Evolutionary conservation across 2,113 vertebrate genomes (phyloP).

Genomic region (Varanus komodoensis): DNA sequence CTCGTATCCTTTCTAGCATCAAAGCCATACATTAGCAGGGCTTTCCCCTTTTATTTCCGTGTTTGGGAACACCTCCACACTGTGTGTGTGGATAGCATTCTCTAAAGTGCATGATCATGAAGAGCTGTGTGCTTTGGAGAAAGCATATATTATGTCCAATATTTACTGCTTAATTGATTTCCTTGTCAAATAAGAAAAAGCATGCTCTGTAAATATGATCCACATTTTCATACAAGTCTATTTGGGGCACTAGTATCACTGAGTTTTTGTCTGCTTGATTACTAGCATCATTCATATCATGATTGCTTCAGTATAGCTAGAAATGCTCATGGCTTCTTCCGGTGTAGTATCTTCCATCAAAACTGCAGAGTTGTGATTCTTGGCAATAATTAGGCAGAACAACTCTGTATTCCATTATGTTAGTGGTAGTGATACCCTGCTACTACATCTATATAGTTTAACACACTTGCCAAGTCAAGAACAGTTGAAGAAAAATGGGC

Average conservation of each 20-base stretch:
- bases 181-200: not conserved
- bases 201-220: not conserved
- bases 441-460: not conserved
- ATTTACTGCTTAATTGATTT: slow-evolving; percentile 7
- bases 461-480: not conserved
- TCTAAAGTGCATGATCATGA: not conserved
- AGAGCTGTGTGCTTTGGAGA: not conserved
- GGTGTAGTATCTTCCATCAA: not conserved
- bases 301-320: not conserved
- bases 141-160: not conserved
- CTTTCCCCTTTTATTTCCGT: not conserved
- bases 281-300: not conserved
- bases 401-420: not conserved
- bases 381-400: not conserved
- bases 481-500: not conserved
- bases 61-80: not conserved
- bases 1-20: not conserved
- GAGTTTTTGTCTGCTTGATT: not conserved
- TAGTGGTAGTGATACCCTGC: not conserved
- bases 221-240: not conserved
- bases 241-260: not conserved
- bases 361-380: not conserved
- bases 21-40: slow-evolving; percentile 1
- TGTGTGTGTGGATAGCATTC: not conserved
- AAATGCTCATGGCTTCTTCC: not conserved